These are phyloP conservation scores for Myoxocephalus aenaeus DNA, from an alignment of 2,797 vertebrate species.

Conservation along the genomic window DNA sequence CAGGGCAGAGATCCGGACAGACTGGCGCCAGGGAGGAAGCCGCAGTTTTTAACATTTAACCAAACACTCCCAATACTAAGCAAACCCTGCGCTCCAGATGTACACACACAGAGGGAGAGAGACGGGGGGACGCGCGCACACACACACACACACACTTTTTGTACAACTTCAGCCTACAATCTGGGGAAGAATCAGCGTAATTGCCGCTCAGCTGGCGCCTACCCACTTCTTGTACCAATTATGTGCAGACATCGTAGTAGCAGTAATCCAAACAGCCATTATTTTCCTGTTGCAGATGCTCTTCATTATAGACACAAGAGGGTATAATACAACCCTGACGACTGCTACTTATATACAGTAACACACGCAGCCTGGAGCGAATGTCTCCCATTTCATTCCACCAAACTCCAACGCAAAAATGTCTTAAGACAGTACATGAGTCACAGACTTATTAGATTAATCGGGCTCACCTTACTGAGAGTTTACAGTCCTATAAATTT, in stretches of 20 bases:
- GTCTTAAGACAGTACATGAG: conserved; percentile 15
- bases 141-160: conserved; percentile 72
- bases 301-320: conserved; percentile 80
- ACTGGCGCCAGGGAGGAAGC: conserved; percentile 98
- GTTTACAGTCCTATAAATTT: neutral
- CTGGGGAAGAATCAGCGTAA: conserved; percentile 86
- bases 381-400: conserved; percentile 15
- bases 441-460: conserved; percentile 8
- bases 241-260: conserved; percentile 85
- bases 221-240: conserved; percentile 89
- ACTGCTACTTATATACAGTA: conserved; percentile 60
- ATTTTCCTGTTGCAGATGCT: conserved; percentile 82
- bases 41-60: conserved; percentile 97
- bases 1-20: conserved; percentile 96
- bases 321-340: conserved; percentile 70
- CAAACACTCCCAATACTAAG: conserved; percentile 95
- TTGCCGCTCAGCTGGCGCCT: conserved; percentile 87
- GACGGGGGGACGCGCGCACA: conserved; percentile 1
- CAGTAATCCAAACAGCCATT: conserved; percentile 82
- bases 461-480: conserved; percentile 32
- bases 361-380: conserved; percentile 46
- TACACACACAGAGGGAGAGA: conserved; percentile 70
- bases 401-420: conserved; percentile 10
- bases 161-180: conserved; percentile 83
- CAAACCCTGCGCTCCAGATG: conserved; percentile 96